Percentiles rank a stretch among this genome's conserved stretches.
phyloP scores from a whole-genome alignment of 1,140 invertebrate species.

The Drosophila serrata region DNA sequence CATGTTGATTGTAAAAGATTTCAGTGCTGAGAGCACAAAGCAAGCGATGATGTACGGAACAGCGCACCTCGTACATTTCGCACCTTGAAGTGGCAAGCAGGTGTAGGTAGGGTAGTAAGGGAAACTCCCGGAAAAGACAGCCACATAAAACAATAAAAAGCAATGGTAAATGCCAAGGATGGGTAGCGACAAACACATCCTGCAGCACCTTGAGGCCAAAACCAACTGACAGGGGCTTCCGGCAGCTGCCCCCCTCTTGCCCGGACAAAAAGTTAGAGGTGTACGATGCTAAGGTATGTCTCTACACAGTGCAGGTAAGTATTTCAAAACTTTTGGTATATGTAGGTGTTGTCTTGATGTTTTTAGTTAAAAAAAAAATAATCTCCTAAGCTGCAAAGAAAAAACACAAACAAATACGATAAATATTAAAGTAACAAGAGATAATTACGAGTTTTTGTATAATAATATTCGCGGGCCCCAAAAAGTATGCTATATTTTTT shows the following conservation, averaged over 20 bases:
- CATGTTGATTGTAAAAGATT: slow-evolving; percentile 76
- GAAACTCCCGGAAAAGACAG: slow-evolving; percentile 29
- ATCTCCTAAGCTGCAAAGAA: background rate
- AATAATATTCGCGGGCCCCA: background rate
- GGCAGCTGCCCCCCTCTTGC: slow-evolving; percentile 17
- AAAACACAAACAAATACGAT: background rate
- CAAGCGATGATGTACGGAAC: slow-evolving; percentile 73
- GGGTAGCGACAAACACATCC: slow-evolving; percentile 57
- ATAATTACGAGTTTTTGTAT: background rate
- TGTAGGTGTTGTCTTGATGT: too few relatives aligned
- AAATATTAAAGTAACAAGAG: background rate
- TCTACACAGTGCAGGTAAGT: background rate
- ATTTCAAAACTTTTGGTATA: background rate
- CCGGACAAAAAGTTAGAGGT: slow-evolving; percentile 11
- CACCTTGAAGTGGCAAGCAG: slow-evolving; percentile 66
- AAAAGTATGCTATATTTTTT: background rate
- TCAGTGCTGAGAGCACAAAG: slow-evolving; percentile 68
- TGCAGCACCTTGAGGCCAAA: slow-evolving; percentile 57
- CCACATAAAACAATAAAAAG: slow-evolving; percentile 78
- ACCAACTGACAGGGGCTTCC: slow-evolving; percentile 56
- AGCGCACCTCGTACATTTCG: slow-evolving; percentile 64
- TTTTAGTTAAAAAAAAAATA: background rate
- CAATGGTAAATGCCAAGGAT: slow-evolving; percentile 52
- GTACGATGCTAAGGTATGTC: slow-evolving; percentile 18
- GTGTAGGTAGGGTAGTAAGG: background rate